Conservation (phyloP, 2,888 invertebrate species). For the Pomacea canaliculata region DNA sequence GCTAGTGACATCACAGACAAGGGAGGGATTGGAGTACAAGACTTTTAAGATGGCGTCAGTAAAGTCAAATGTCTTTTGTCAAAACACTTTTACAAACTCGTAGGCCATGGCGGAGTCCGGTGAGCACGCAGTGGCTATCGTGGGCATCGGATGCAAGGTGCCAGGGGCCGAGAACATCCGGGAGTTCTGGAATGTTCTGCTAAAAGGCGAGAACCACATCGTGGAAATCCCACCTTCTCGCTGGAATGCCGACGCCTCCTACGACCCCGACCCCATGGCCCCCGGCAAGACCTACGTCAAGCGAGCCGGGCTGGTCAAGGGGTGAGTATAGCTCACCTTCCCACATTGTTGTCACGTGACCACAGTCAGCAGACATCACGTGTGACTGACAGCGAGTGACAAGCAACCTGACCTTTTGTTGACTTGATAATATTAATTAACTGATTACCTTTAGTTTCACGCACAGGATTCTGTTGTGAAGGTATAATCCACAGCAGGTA, state of each 20-base stretch:
- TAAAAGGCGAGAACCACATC: constrained; percentile 54
- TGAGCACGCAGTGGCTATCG: constrained; percentile 47
- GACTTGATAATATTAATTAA: no score
- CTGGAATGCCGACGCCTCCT: constrained; percentile 48
- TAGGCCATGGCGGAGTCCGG: constrained; percentile 18
- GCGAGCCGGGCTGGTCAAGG: constrained; percentile 42
- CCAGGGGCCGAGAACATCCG: constrained; percentile 51
- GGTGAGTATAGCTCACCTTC: constrained; percentile 31
- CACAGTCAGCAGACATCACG: not conserved
- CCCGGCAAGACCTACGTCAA: constrained; percentile 45
- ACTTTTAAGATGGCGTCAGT: no score
- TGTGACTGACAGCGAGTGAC: no score
- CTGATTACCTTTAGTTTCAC: no score
- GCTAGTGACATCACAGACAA: no score
- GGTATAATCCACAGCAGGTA: no score
- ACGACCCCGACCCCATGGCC: constrained; percentile 41
- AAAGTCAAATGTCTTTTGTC: no score
- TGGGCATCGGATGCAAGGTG: constrained; percentile 51
- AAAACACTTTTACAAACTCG: no score
- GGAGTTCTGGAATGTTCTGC: constrained; percentile 52
- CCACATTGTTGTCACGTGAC: not conserved
- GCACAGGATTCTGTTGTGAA: no score
- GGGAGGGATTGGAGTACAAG: no score
- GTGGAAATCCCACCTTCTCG: constrained; percentile 45
- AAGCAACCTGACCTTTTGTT: no score